A percentile compares a stretch with the other conserved stretches of the same genome.
Evolutionary conservation across 1,140 invertebrate species (phyloP).

Genomic region (Phthorimaea operculella): DNA sequence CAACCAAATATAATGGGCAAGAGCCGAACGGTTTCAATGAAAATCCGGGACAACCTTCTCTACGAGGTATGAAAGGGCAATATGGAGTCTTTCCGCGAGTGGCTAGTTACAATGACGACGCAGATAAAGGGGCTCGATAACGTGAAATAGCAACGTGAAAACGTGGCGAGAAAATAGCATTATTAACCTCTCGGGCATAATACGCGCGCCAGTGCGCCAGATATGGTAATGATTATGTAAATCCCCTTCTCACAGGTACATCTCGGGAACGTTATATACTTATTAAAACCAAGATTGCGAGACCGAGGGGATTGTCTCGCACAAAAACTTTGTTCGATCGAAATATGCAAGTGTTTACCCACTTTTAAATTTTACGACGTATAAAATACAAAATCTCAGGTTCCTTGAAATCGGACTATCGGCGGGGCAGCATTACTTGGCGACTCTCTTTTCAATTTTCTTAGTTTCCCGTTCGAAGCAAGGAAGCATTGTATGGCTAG

Average conservation of each 20-base stretch:
- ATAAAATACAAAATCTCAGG: constrained; percentile 59
- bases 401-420: constrained; percentile 62
- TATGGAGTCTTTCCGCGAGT: constrained; percentile 50
- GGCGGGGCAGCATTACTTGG: constrained; percentile 52
- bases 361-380: constrained; percentile 56
- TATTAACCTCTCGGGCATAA: constrained; percentile 69
- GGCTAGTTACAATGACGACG: constrained; percentile 66
- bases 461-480: constrained; percentile 61
- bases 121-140: constrained; percentile 68
- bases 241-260: constrained; percentile 63
- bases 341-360: constrained; percentile 48
- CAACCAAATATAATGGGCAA: background rate
- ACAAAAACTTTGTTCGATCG: constrained; percentile 47
- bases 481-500: constrained; percentile 64
- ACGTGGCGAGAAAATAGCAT: constrained; percentile 69
- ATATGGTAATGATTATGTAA: constrained; percentile 70
- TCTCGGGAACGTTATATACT: constrained; percentile 65
- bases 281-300: constrained; percentile 66
- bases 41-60: constrained; percentile 1
- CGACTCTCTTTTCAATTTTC: constrained; percentile 67
- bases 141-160: constrained; percentile 68
- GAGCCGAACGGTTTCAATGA: background rate
- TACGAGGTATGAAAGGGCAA: constrained; percentile 31
- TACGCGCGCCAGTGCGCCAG: constrained; percentile 65
- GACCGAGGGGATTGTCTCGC: constrained; percentile 49